Conservation (phyloP, 2,888 invertebrate species). For the Notocelia uddmanniana region DNA sequence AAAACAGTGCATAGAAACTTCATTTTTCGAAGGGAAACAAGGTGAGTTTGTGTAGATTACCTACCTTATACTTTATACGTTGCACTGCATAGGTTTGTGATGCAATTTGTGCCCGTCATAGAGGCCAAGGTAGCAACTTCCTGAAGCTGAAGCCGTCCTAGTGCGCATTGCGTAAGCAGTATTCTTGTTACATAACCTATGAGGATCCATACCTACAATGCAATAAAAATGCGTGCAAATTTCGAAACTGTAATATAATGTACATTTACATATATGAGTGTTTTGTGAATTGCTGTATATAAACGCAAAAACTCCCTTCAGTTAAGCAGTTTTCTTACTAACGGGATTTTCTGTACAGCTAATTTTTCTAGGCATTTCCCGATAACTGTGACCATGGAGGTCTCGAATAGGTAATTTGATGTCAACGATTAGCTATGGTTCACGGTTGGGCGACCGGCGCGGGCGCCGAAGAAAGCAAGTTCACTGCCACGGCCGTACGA, state of each 20-base stretch:
- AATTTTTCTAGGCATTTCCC: background rate
- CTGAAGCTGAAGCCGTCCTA: conserved; percentile 38
- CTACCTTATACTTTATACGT: background rate
- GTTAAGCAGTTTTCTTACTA: background rate
- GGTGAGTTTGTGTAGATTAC: background rate
- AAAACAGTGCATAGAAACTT: too few species aligned
- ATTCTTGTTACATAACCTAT: conserved; percentile 5
- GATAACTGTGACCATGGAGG: conserved; percentile 40
- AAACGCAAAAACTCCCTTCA: background rate
- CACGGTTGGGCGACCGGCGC: conserved; percentile 70
- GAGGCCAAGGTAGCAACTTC: conserved; percentile 34
- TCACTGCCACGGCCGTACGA: conserved; percentile 84
- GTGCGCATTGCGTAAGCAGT: conserved; percentile 35
- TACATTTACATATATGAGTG: background rate
- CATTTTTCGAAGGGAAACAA: background rate
- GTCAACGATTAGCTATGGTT: conserved; percentile 53
- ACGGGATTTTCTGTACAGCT: background rate
- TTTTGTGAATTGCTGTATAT: background rate
- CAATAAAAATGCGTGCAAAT: conserved; percentile 12
- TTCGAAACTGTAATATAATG: background rate
- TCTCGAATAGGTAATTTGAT: conserved; percentile 41
- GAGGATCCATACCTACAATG: background rate
- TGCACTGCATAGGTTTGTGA: background rate
- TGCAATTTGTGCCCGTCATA: conserved; percentile 13
- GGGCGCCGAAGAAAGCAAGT: conserved; percentile 80